phyloP scores from a whole-genome alignment of 2,797 vertebrate species.

The Mormyrus proboscirostris region DNA sequence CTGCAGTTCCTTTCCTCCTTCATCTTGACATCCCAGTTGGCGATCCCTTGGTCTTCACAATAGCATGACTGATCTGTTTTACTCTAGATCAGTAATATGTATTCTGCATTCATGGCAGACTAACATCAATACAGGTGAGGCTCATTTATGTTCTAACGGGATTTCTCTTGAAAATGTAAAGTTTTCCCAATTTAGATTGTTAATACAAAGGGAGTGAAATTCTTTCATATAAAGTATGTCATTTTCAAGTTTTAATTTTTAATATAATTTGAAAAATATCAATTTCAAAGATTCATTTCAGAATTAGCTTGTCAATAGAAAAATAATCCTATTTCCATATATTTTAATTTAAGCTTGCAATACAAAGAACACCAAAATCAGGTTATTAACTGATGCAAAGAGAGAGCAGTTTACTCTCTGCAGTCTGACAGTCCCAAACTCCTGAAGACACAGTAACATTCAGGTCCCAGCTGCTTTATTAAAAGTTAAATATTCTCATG shows the following conservation, averaged over 20 bases:
- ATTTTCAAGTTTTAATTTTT: not conserved
- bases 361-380: not conserved
- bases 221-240: not conserved
- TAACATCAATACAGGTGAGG: not conserved
- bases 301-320: not conserved
- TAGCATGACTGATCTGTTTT: not conserved
- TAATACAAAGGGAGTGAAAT: not conserved
- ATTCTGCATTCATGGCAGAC: not conserved
- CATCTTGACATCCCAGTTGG: not conserved
- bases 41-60: not conserved
- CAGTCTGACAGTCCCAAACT: not conserved
- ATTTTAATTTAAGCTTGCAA: not conserved
- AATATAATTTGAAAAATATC: not conserved
- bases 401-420: not conserved
- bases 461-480: slow-evolving; percentile 7
- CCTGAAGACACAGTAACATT: not conserved
- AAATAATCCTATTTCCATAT: not conserved
- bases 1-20: not conserved
- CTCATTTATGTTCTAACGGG: not conserved
- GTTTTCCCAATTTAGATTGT: not conserved
- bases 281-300: not conserved
- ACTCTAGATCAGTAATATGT: not conserved
- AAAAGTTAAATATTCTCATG: not conserved
- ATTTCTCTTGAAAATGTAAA: not conserved
- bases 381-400: not conserved